Percentiles rank a stretch among this genome's conserved stretches.
Evolutionary conservation across 2,888 invertebrate genomes (phyloP).

Genomic region (Xestoiulus laeticollis): DNA sequence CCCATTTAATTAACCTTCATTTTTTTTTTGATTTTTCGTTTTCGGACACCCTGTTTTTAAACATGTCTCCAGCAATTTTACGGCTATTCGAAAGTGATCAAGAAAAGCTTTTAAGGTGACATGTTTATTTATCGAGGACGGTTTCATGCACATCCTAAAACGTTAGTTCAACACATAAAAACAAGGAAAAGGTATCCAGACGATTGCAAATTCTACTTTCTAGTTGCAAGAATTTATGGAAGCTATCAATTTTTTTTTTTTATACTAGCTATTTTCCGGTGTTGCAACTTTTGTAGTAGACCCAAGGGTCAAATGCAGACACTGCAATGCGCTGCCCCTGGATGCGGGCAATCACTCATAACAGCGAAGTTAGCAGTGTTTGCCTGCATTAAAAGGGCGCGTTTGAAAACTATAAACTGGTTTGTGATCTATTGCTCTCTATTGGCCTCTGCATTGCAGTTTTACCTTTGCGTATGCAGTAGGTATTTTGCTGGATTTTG

Average conservation of each 20-base stretch:
- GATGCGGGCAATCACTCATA: background rate
- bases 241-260: background rate
- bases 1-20: too few relatives aligned
- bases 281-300: background rate
- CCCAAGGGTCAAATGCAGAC: background rate
- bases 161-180: background rate
- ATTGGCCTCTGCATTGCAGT: background rate
- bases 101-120: slow-evolving; percentile 34
- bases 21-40: too few relatives aligned
- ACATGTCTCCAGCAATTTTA: background rate
- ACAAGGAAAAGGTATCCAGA: background rate
- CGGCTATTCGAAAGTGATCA: background rate
- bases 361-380: background rate
- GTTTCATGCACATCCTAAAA: background rate
- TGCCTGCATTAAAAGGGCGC: background rate
- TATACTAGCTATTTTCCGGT: background rate
- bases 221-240: background rate
- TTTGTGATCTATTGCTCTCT: background rate
- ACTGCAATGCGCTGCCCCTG: background rate
- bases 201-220: background rate
- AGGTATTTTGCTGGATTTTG: background rate
- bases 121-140: background rate
- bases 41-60: too few relatives aligned
- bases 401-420: background rate
- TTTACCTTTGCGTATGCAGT: too few relatives aligned